These are phyloP conservation scores for Coecobrya sp. DNA, from an alignment of 2,888 invertebrate genomes.

Conservation along the genomic window DNA sequence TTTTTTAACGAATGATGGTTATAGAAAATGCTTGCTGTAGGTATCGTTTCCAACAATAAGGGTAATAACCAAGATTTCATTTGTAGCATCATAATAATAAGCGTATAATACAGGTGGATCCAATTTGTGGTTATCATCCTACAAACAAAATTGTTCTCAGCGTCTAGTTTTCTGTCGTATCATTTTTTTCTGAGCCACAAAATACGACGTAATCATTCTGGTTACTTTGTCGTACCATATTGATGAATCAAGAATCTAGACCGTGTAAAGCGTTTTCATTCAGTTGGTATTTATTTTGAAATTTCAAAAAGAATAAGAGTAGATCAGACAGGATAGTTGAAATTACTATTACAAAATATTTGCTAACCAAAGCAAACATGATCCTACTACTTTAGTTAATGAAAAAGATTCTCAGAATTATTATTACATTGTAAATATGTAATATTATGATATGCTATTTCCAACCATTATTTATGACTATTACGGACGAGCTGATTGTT, in stretches of 20 bases:
- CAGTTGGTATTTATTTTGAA: neutral
- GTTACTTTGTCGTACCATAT: neutral
- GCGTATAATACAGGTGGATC: neutral
- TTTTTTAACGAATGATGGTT: too few species aligned
- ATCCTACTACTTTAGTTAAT: neutral
- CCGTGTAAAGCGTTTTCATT: neutral
- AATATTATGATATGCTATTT: neutral
- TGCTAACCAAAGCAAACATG: neutral
- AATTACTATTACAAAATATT: neutral
- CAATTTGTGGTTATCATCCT: slow-evolving; percentile 51
- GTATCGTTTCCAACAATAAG: neutral
- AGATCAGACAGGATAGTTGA: neutral
- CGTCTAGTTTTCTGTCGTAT: neutral
- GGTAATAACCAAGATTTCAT: neutral
- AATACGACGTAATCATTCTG: slow-evolving; percentile 7
- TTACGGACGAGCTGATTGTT: slow-evolving; percentile 18
- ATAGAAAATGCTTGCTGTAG: too few species aligned
- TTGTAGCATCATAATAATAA: neutral
- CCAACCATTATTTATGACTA: neutral
- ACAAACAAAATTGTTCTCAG: slow-evolving; percentile 28
- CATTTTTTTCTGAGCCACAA: slow-evolving; percentile 20
- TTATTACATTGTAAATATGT: neutral
- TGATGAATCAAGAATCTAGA: slow-evolving; percentile 22
- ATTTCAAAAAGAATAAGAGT: neutral
- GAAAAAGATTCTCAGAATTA: neutral